Evolutionary conservation across 2,113 vertebrate species (phyloP), one percentile per base, ranked within the genome.

Genomic region (Rhipidura dahli): DNA sequence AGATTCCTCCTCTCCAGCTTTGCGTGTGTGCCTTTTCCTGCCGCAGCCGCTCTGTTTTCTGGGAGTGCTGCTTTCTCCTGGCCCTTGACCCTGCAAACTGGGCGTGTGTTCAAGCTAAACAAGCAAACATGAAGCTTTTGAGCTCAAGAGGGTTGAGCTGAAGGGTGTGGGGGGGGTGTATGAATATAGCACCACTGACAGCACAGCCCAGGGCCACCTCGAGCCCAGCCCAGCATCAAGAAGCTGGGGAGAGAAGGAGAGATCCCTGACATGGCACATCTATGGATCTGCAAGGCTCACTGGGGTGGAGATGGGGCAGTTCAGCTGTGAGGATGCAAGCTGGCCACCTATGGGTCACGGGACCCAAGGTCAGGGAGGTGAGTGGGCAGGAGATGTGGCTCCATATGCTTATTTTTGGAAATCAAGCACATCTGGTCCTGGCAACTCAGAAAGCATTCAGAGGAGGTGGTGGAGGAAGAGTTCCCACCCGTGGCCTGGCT

Each of bases 391-490:
- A 64, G 59, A 51, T 57, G 59, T 2, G 4, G 11, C 23, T 64
- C 57, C 3, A 0, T 2, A 6, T 23, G 64, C 11, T 69, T 60
- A 12, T 44, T 70, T 83, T 76, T 42, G 40, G 54, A 30, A 56
- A 64, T 39, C 0, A 0, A 65, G 37, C 8, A 1, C 4, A 1
- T 63, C 51, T 54, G 23, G 37, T 59, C 6, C 44, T 7, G 65
- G 31, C 0, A 1, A 21, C 49, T 30, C 0, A 0, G 64, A 6
- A 42, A 37, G 5, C 5, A 9, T 21, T 50, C 6, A 2, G 3
- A 39, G 2, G 11, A 39, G 45, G n/a, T 0, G 31, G n/a, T 2
- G 13, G 26, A 59, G 28, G 28, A 61, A 33, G 24, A 47, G 11
- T 27, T 80, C 35, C 77, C 53, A 45, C 13, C 11, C 2, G 0